Evolutionary conservation across 2,888 invertebrate genomes (phyloP).

Genomic region (Mythimna albipuncta): DNA sequence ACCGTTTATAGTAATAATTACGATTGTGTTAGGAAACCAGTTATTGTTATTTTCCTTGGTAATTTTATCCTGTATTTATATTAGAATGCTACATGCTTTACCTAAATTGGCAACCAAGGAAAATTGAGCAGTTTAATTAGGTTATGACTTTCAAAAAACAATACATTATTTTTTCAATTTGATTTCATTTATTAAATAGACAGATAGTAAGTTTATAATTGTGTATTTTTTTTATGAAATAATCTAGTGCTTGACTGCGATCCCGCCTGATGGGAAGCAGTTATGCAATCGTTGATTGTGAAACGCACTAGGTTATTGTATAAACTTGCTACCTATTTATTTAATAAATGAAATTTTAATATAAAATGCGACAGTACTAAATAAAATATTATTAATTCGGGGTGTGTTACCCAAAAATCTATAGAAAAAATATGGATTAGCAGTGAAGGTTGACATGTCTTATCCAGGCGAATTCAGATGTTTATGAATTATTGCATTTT

Average conservation of each 20-base stretch:
- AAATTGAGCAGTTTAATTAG: too few relatives aligned
- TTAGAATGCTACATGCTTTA: constrained; percentile 12
- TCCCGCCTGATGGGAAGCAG: too few relatives aligned
- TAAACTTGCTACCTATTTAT: too few relatives aligned
- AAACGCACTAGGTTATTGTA: too few relatives aligned
- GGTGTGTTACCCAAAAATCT: too few relatives aligned
- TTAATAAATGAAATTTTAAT: not conserved
- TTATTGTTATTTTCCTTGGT: not conserved
- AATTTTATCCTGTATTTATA: constrained; percentile 14
- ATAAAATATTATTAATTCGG: not conserved
- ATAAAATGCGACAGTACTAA: not conserved
- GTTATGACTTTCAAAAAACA: too few relatives aligned
- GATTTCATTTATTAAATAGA: too few relatives aligned
- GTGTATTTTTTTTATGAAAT: not conserved
- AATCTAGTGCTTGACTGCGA: too few relatives aligned
- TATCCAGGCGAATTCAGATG: constrained; percentile 10
- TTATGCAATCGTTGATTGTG: too few relatives aligned
- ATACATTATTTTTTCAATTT: too few relatives aligned
- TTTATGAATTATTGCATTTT: constrained; percentile 26
- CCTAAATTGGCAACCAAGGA: not conserved
- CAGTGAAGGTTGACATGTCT: not conserved
- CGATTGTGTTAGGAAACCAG: constrained; percentile 42
- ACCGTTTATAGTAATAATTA: constrained; percentile 19
- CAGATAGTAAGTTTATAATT: too few relatives aligned
- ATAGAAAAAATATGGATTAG: not conserved